A percentile compares a stretch with the other conserved stretches of the same genome.
phyloP scores from a whole-genome alignment of 2,888 invertebrate genomes.

The Rotaria socialis region DNA sequence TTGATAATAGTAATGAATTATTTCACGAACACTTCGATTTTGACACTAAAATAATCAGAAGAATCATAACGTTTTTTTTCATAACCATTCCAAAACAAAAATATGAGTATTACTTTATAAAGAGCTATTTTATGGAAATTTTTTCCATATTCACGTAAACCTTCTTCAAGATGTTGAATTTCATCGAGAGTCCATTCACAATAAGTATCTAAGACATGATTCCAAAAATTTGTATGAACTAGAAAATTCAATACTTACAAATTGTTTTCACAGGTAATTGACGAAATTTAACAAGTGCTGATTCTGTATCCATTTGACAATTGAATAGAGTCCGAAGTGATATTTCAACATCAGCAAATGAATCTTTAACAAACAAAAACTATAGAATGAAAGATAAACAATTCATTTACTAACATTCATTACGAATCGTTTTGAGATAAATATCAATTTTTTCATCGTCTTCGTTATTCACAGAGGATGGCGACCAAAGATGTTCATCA shows the following conservation, averaged over 20 bases:
- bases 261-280: constrained; percentile 16
- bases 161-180: not conserved
- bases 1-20: not conserved
- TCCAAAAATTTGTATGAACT: not conserved
- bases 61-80: not conserved
- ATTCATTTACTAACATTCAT: not conserved
- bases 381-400: not conserved
- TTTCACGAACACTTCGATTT: constrained; percentile 18
- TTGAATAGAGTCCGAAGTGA: not conserved
- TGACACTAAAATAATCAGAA: not conserved
- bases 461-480: not conserved
- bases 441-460: not conserved
- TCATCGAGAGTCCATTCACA: not conserved
- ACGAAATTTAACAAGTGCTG: not conserved
- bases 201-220: not conserved
- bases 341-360: not conserved
- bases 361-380: not conserved
- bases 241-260: not conserved
- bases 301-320: not conserved
- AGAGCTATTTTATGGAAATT: not conserved
- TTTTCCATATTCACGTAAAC: not conserved
- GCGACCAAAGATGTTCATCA: not conserved
- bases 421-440: not conserved
- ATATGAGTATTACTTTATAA: not conserved
- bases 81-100: not conserved